These are phyloP conservation scores for Pseudomyrmex dendroicus DNA, from an alignment of 1,140 invertebrate genomes.

Conservation along the genomic window DNA sequence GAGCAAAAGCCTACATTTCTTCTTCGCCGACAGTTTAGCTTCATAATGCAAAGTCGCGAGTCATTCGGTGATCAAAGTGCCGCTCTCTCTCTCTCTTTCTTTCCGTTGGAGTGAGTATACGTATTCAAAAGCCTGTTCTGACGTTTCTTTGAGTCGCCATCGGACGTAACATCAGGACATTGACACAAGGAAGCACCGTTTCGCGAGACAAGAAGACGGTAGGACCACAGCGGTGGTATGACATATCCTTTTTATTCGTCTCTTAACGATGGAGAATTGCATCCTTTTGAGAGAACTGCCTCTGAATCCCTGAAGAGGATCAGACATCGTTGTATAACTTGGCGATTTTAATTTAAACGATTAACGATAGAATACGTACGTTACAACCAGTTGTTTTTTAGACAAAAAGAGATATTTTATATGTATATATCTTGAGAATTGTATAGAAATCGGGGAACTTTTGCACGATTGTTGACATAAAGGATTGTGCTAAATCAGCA, in stretches of 20 bases:
- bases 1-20: constrained; percentile 77
- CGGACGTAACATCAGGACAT: constrained; percentile 64
- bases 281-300: constrained; percentile 25
- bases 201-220: constrained; percentile 47
- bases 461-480: not conserved
- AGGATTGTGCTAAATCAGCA: not conserved
- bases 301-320: constrained; percentile 24
- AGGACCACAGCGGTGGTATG: constrained; percentile 53
- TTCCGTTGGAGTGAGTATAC: constrained; percentile 42
- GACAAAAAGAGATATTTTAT: not conserved
- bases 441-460: not conserved
- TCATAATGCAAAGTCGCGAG: constrained; percentile 80
- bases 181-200: constrained; percentile 70
- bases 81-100: constrained; percentile 70
- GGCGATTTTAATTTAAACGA: constrained; percentile 29
- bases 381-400: not conserved
- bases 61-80: constrained; percentile 83
- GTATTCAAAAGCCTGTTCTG: constrained; percentile 68
- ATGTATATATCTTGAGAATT: not conserved
- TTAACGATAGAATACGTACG: not conserved
- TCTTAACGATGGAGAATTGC: constrained; percentile 46
- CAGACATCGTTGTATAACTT: constrained; percentile 28
- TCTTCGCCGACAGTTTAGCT: constrained; percentile 80
- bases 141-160: constrained; percentile 68
- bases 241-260: constrained; percentile 55